phyloP scores from a whole-genome alignment of 2,888 invertebrate species.

The Amiota minor region DNA sequence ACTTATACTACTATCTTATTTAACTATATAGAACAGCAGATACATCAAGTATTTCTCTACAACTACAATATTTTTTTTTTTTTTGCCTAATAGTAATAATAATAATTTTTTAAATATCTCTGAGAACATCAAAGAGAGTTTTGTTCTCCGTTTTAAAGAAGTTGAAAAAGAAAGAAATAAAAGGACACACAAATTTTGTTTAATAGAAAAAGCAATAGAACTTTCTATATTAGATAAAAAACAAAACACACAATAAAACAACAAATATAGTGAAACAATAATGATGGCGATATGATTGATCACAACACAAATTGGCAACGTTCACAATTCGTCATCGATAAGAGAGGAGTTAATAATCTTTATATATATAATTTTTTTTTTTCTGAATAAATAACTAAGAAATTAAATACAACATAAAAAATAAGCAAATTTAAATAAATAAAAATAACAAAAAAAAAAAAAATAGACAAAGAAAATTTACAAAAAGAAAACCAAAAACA shows the following conservation, averaged over 20 bases:
- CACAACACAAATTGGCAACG: too few relatives aligned
- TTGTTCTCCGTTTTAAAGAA: too few relatives aligned
- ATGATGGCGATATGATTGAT: not conserved
- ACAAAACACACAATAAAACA: not conserved
- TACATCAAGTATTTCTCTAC: conserved; percentile 19
- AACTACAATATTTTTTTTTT: conserved; percentile 1
- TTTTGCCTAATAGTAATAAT: not conserved
- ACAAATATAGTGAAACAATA: too few relatives aligned
- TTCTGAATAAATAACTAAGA: not conserved
- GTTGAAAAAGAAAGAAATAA: too few relatives aligned
- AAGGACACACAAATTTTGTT: not conserved
- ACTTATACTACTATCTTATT: conserved; percentile 16
- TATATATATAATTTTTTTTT: not conserved
- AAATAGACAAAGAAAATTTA: not conserved
- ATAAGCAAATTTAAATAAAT: not conserved
- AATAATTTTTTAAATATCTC: too few relatives aligned
- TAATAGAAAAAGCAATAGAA: not conserved
- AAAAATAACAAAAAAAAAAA: not conserved
- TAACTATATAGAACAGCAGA: conserved; percentile 8
- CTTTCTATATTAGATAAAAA: not conserved
- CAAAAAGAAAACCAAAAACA: not conserved
- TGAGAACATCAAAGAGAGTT: too few relatives aligned
- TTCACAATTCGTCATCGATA: not conserved
- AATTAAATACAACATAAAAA: not conserved
- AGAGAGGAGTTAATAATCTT: not conserved